phyloP scores from a whole-genome alignment of 2,888 invertebrate genomes.

The Miltochrista miniata region DNA sequence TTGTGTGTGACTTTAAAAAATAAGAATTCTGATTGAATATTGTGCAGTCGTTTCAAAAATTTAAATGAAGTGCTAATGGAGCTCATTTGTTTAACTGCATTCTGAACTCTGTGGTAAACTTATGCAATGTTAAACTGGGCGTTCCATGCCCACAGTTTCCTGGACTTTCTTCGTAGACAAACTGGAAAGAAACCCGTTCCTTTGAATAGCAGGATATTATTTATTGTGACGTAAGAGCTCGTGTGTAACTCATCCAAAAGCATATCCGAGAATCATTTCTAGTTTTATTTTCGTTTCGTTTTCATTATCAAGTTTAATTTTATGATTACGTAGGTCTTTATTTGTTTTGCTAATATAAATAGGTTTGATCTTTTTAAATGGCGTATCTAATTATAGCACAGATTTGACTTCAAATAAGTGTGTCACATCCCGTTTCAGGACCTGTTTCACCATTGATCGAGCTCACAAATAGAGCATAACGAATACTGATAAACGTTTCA shows the following conservation, averaged over 20 bases:
- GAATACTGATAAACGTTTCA: background rate
- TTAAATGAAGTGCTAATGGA: too few species aligned
- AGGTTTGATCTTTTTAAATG: background rate
- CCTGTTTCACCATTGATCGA: conserved; percentile 37
- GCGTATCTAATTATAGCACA: conserved; percentile 23
- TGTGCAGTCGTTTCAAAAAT: too few species aligned
- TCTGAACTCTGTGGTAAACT: conserved; percentile 10
- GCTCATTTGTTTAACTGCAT: background rate
- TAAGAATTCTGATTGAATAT: too few species aligned
- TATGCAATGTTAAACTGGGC: conserved; percentile 32
- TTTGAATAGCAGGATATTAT: conserved; percentile 23
- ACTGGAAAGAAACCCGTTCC: conserved; percentile 43
- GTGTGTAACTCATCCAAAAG: conserved; percentile 12
- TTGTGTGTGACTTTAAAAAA: too few species aligned
- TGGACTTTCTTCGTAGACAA: conserved; percentile 57
- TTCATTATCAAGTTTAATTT: conserved; percentile 7
- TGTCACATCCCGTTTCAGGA: conserved; percentile 47
- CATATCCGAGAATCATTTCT: conserved; percentile 10
- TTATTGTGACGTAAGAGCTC: conserved; percentile 58
- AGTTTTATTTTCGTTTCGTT: conserved; percentile 1
- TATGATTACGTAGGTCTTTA: background rate
- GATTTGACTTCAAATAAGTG: conserved; percentile 77
- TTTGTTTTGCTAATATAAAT: background rate
- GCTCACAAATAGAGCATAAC: conserved; percentile 21
- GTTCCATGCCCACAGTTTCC: conserved; percentile 44